Evolutionary conservation across 2,888 invertebrate species (phyloP).

Genomic region (Amphipyra berbera): DNA sequence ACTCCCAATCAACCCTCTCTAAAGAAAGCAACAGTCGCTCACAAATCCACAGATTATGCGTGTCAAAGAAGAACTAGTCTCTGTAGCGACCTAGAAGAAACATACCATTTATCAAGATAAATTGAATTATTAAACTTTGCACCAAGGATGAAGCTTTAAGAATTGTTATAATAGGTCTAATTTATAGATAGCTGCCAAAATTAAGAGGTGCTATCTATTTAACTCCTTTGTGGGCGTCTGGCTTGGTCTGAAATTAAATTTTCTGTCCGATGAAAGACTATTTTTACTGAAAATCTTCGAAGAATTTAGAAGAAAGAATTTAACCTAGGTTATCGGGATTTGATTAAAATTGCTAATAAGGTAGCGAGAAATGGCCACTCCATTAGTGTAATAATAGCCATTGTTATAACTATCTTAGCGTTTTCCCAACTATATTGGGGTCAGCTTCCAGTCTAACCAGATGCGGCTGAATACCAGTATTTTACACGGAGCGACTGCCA

Average conservation of each 20-base stretch:
- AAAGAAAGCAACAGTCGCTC: no score
- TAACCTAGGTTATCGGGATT: slow-evolving; percentile 20
- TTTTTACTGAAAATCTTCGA: slow-evolving; percentile 11
- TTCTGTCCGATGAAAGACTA: slow-evolving; percentile 21
- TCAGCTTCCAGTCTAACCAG: no score
- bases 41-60: no score
- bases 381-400: background rate
- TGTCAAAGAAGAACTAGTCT: no score
- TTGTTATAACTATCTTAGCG: no score
- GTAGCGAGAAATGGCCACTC: background rate
- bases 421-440: no score
- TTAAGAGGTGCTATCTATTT: slow-evolving; percentile 26
- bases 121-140: no score
- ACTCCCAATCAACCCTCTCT: no score
- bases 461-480: no score
- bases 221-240: slow-evolving; percentile 34
- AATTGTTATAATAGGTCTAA: slow-evolving; percentile 27
- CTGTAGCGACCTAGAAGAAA: no score
- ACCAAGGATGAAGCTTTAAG: background rate
- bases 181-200: slow-evolving; percentile 30
- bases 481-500: no score
- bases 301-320: slow-evolving; percentile 28
- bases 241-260: slow-evolving; percentile 33
- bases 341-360: slow-evolving; percentile 28
- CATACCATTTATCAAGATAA: no score